A percentile compares a stretch with the other conserved stretches of the same genome.
These are phyloP conservation scores for Drosophila aff. DNA, from an alignment of 1,140 invertebrate genomes.

Conservation along the genomic window DNA sequence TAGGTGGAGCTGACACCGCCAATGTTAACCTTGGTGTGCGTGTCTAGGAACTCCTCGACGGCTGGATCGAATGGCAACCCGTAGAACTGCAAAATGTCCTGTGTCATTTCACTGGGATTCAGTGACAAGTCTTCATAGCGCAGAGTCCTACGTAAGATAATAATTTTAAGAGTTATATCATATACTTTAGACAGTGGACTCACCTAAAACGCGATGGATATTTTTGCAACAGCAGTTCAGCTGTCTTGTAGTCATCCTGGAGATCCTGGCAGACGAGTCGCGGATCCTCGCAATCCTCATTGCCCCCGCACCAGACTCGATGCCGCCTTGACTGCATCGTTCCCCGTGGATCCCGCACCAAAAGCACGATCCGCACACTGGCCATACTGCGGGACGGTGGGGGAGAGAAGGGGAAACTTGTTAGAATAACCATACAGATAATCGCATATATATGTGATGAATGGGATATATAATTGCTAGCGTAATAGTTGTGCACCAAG, in stretches of 20 bases:
- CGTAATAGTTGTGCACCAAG: constrained; percentile 70
- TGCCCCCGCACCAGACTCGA: constrained; percentile 93
- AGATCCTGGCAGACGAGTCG: constrained; percentile 92
- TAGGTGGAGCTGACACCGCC: constrained; percentile 94
- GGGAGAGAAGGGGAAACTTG: constrained; percentile 8
- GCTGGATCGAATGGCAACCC: constrained; percentile 89
- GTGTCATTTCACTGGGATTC: constrained; percentile 89
- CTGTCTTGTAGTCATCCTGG: constrained; percentile 92
- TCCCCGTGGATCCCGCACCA: constrained; percentile 94
- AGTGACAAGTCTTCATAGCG: constrained; percentile 94
- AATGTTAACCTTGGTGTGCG: constrained; percentile 91
- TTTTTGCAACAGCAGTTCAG: constrained; percentile 88
- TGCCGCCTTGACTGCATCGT: constrained; percentile 94
- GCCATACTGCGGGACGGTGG: constrained; percentile 86
- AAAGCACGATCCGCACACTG: constrained; percentile 90
- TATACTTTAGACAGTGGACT: constrained; percentile 16
- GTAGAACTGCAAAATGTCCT: constrained; percentile 91
- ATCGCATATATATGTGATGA: constrained; percentile 30
- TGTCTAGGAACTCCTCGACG: constrained; percentile 91
- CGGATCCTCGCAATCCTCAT: constrained; percentile 92
- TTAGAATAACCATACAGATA: constrained; percentile 31
- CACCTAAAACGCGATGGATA: constrained; percentile 92
- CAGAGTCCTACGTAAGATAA: constrained; percentile 87
- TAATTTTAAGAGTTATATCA: neutral
- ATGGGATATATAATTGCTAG: constrained; percentile 54